Evolutionary conservation across 2,888 invertebrate species (phyloP).

Genomic region (Omphaloscelis lunosa): DNA sequence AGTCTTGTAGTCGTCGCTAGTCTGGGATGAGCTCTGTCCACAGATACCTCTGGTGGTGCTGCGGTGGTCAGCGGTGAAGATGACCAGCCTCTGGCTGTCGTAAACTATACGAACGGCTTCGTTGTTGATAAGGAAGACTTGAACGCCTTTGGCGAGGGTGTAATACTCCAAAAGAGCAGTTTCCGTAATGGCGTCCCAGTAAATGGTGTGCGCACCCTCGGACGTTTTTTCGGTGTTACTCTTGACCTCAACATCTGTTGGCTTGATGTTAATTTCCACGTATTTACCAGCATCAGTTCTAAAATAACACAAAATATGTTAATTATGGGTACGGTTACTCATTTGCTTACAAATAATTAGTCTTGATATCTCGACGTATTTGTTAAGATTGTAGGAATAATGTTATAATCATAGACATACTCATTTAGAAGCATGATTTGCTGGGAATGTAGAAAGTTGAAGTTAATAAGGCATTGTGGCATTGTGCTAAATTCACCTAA

Average conservation of each 20-base stretch:
- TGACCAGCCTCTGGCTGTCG: conserved; percentile 91
- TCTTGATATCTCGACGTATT: neutral
- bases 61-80: conserved; percentile 85
- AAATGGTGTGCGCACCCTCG: conserved; percentile 78
- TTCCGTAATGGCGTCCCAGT: conserved; percentile 83
- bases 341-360: neutral
- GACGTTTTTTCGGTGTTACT: conserved; percentile 83
- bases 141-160: conserved; percentile 72
- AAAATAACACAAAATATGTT: neutral
- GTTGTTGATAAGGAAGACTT: conserved; percentile 62
- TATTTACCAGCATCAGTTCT: conserved; percentile 79
- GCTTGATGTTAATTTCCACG: conserved; percentile 80
- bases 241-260: conserved; percentile 79
- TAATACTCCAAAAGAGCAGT: conserved; percentile 83
- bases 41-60: conserved; percentile 92
- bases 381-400: neutral
- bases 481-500: neutral
- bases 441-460: neutral
- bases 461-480: neutral
- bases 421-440: neutral
- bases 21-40: conserved; percentile 91
- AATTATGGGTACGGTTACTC: neutral
- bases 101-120: conserved; percentile 88
- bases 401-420: neutral
- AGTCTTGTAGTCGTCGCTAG: conserved; percentile 90